Percentiles rank a stretch among this genome's conserved stretches.
These are phyloP conservation scores for Conops quadrifasciatus DNA, from an alignment of 2,888 invertebrate species.

Conservation along the genomic window DNA sequence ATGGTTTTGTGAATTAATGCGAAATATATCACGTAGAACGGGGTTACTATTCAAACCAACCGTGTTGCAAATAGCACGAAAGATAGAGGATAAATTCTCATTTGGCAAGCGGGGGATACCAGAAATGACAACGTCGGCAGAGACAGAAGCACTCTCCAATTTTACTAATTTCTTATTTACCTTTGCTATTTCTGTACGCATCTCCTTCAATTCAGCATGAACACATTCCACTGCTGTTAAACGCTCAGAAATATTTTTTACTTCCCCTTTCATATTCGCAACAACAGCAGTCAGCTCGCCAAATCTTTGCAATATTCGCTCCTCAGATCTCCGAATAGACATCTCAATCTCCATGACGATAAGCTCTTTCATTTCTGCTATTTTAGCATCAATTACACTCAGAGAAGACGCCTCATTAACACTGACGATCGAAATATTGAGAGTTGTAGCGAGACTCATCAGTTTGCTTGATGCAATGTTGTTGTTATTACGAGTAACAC, in stretches of 20 bases:
- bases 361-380: background rate
- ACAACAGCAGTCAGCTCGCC: background rate
- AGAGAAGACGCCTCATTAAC: constrained; percentile 8
- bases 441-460: no score
- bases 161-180: background rate
- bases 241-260: background rate
- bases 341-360: background rate
- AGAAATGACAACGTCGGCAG: background rate
- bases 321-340: background rate
- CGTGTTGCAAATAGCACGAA: no score
- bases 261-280: background rate
- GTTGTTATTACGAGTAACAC: no score
- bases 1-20: no score
- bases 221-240: background rate
- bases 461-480: no score
- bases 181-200: background rate
- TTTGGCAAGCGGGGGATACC: background rate
- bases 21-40: no score
- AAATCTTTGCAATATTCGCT: background rate
- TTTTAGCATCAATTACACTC: background rate
- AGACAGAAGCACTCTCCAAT: background rate
- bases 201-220: background rate
- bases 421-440: no score
- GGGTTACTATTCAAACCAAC: no score
- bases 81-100: no score